A percentile compares a stretch with the other conserved stretches of the same genome.
phyloP scores from a whole-genome alignment of 2,888 invertebrate genomes.

The Fragum sueziense region DNA sequence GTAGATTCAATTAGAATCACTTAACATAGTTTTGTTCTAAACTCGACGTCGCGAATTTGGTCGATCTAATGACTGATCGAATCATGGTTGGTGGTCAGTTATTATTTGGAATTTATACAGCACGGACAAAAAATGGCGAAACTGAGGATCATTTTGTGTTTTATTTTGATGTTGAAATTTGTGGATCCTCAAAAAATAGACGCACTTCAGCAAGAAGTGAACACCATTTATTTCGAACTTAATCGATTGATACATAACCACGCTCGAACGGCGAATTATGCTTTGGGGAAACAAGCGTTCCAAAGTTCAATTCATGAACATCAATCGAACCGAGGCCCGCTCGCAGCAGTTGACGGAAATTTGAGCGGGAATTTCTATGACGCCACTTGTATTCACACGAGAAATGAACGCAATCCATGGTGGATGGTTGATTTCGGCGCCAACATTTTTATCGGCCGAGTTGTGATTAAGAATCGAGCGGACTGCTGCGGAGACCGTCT shows the following conservation, averaged over 20 bases:
- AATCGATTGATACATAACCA: conserved; percentile 6
- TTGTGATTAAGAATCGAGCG: conserved; percentile 10
- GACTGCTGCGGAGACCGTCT: conserved; percentile 8
- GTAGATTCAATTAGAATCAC: too few relatives aligned
- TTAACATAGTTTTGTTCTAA: too few relatives aligned
- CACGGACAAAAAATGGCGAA: neutral
- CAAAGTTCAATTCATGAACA: conserved; percentile 11
- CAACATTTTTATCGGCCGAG: conserved; percentile 11
- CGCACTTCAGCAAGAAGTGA: neutral
- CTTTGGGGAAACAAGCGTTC: conserved; percentile 3
- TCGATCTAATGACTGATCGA: too few relatives aligned
- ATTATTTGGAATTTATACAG: too few relatives aligned
- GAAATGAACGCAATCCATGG: neutral
- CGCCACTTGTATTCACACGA: neutral
- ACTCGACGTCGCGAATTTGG: too few relatives aligned
- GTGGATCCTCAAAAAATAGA: neutral
- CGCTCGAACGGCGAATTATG: conserved; percentile 3
- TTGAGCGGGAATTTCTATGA: conserved; percentile 4
- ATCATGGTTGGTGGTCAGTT: too few relatives aligned
- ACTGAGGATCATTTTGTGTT: neutral
- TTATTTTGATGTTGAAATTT: neutral
- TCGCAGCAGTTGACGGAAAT: conserved; percentile 8
- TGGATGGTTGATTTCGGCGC: conserved; percentile 14
- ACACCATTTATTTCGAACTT: conserved; percentile 1
- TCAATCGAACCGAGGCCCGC: neutral